Percentiles rank a stretch among this genome's conserved stretches.
These are phyloP conservation scores for Harpalus rubripes DNA, from an alignment of 2,888 invertebrate species.

Conservation along the genomic window DNA sequence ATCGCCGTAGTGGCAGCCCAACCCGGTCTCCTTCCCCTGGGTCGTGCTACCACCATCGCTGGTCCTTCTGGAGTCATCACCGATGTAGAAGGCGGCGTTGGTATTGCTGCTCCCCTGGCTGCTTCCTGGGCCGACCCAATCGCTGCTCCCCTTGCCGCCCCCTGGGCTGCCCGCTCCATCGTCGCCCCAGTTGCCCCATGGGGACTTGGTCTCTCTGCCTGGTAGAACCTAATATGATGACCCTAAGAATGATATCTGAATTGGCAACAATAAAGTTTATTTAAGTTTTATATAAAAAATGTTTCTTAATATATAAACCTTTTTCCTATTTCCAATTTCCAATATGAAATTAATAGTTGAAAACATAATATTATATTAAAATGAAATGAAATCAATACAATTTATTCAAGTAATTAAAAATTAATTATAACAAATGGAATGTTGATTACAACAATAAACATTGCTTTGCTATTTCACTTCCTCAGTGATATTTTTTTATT, in stretches of 20 bases:
- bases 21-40: background rate
- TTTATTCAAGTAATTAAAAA: no score
- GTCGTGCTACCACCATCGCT: background rate
- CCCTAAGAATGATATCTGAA: background rate
- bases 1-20: background rate
- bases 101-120: background rate
- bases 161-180: background rate
- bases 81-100: background rate
- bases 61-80: background rate
- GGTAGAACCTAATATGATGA: background rate
- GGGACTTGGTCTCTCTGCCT: background rate
- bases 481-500: no score
- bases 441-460: no score
- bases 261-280: background rate
- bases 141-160: background rate
- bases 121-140: background rate
- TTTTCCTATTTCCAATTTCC: no score
- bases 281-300: background rate
- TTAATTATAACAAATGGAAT: no score
- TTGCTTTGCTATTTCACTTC: no score
- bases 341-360: no score
- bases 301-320: background rate
- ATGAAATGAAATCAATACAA: no score
- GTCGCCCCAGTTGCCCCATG: background rate
- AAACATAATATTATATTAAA: no score